Base-by-base conservation (phyloP, 2,888 invertebrate species). In the Synanthedon formicaeformis region DNA sequence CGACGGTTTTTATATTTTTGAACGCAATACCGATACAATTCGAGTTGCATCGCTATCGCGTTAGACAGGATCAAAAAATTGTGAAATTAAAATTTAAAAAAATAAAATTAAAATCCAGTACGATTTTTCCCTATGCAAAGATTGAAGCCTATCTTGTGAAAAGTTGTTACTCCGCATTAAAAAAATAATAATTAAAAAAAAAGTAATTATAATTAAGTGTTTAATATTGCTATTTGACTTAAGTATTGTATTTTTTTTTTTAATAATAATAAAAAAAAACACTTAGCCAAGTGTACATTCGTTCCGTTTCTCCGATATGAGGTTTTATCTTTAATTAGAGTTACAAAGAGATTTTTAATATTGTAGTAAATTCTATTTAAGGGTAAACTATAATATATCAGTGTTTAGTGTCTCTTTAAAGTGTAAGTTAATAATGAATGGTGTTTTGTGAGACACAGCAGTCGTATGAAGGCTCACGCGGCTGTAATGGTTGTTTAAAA, bases 121-220 rank as follows among this genome's bases (percentile, higher is more conserved):
- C 34, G 23, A 49, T 50, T 52, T 58, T 59, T 60, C 57, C 58
- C 55, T 53, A 51, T 55, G 56, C 53, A 52, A 11, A 40, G 48
- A 56, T 62, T 61, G 62, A 40, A 59, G 58, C 60, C 66, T 55
- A 56, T 66, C 67, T 69, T 71, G 62, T 65, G 49, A 13, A 59
- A 58, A 64, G 60, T 67, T 71, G 75, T 80, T 81, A 81, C 75
- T 82, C 82, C 75, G 75, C 74, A 71, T 73, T 71, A 55, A 58
- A 56, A 53, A 54, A 51, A 52, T 51, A 55, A 55, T 53, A 45
- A 52, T 54, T 60, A 57, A 63, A 61, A 69, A 69, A 68, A 70
- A 78, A 77, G 70, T 78, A 69, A 71, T 71, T 78, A 76, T 79
- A 75, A 63, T 77, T 34, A 73, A 75, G 67, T 78, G 77, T 79